Evolutionary conservation across 2,797 vertebrate species (phyloP).

Genomic region (Alectoris magna): DNA sequence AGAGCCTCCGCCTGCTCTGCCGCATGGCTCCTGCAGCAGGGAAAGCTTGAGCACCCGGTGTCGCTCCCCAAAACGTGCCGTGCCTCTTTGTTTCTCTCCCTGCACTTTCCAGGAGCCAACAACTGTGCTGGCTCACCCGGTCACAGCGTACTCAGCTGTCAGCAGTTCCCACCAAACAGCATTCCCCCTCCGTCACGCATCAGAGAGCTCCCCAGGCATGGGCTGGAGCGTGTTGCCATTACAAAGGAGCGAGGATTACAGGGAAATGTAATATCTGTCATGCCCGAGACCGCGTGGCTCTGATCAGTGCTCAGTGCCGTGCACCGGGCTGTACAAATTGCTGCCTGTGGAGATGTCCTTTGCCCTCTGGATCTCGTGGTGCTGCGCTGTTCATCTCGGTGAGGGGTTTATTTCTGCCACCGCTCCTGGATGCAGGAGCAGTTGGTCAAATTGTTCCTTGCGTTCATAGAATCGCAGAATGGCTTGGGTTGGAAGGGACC

Average conservation of each 20-base stretch:
- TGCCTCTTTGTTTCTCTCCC: background rate
- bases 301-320: background rate
- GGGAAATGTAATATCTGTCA: background rate
- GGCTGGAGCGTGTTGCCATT: background rate
- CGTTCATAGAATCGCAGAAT: background rate
- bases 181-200: background rate
- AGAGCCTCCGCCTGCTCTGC: background rate
- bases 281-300: background rate
- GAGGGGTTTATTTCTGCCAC: background rate
- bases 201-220: background rate
- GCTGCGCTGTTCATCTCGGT: background rate
- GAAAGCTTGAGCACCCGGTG: fast-evolving
- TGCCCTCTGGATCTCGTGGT: fast-evolving
- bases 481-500: background rate
- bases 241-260: background rate
- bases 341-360: background rate
- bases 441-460: background rate
- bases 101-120: background rate
- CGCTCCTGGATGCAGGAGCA: background rate
- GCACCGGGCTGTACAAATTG: background rate
- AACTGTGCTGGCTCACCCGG: fast-evolving
- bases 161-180: background rate
- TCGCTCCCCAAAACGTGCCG: background rate
- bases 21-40: background rate
- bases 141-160: background rate